Evolutionary conservation across 2,888 invertebrate genomes (phyloP), one percentile per base, ranked within the genome.

Genomic region (Lycia hirtaria): DNA sequence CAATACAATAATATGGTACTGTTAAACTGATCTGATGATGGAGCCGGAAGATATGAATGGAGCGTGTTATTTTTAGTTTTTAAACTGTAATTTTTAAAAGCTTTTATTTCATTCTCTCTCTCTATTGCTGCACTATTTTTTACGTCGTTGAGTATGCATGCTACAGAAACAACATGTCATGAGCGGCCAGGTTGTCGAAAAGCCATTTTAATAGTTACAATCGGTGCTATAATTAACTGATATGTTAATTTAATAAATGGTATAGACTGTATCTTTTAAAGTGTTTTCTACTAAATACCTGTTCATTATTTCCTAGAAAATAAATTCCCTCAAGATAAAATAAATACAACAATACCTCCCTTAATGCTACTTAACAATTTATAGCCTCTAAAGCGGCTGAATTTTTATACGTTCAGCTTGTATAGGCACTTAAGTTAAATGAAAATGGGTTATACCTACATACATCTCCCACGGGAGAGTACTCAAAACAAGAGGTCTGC

Each of bases 351-450:
- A 15, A 41, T 28, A 52, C 56, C 38, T 58, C 41, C 50, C 35
- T 26, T 26, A 33, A 32, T 54, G 47, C 58, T 56, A 53, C 56
- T 59, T 41, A 59, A 59, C 28, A 61, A 56, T 61, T 61, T 64
- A 61, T 55, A 24, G 58, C 48, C 49, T 9, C 44, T 50, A 28
- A 59, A 60, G 59, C 28, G 44, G 35, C 59, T 48, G 47, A 64
- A 45, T 50, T 56, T 50, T 61, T 55, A 60, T 61, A 54, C 37
- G 24, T 24, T 35, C 7, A n/a, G 19, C 14, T 28, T 49, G 41
- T 38, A 38, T 33, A 43, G 47, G 61, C 61, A 57, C 57, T 62
- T 52, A 38, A 38, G 24, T 15, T 50, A 49, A 58, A 58, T 58
- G 48, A 58, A 55, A 62, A 55, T 52, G 35, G 50, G 51, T 52